Percentiles rank a stretch among this genome's conserved stretches.
Conservation (phyloP, 2,113 vertebrate genomes). For the Vimba vimba region DNA sequence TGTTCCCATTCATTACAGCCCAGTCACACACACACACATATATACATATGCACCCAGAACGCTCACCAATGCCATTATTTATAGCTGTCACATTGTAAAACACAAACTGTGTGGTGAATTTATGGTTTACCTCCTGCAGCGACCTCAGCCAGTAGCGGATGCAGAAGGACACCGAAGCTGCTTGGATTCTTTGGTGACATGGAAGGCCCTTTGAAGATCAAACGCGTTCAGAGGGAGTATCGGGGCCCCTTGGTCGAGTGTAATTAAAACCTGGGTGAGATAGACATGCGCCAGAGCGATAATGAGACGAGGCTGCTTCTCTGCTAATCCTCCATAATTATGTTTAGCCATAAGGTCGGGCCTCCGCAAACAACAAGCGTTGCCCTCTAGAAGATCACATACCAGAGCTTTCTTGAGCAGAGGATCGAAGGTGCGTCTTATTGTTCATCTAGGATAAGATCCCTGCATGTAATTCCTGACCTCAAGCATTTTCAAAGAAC, state of each 20-base stretch:
- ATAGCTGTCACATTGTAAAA: constrained; percentile 48
- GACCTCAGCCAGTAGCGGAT: constrained; percentile 46
- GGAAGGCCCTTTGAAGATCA: constrained; percentile 73
- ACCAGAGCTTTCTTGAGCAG: background rate
- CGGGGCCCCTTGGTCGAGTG: constrained; percentile 61
- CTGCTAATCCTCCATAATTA: constrained; percentile 71
- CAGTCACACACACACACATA: background rate
- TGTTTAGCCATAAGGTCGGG: constrained; percentile 65
- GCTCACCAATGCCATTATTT: background rate
- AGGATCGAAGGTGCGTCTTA: background rate
- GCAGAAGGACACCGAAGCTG: constrained; percentile 45
- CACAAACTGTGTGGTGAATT: constrained; percentile 56
- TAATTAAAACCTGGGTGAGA: constrained; percentile 73
- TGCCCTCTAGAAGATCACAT: constrained; percentile 16
- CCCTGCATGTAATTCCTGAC: background rate
- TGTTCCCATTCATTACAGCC: constrained; percentile 29
- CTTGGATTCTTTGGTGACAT: constrained; percentile 59
- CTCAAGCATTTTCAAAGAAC: background rate
- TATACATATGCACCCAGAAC: background rate
- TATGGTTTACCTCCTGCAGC: constrained; percentile 28
- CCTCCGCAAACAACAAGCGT: constrained; percentile 61
- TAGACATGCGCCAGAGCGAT: constrained; percentile 67
- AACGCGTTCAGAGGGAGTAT: constrained; percentile 62
- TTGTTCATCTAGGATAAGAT: background rate
- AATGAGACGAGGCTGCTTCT: constrained; percentile 68